Evolutionary conservation across 2,797 vertebrate species (phyloP).

Genomic region (Vultur gryphus): DNA sequence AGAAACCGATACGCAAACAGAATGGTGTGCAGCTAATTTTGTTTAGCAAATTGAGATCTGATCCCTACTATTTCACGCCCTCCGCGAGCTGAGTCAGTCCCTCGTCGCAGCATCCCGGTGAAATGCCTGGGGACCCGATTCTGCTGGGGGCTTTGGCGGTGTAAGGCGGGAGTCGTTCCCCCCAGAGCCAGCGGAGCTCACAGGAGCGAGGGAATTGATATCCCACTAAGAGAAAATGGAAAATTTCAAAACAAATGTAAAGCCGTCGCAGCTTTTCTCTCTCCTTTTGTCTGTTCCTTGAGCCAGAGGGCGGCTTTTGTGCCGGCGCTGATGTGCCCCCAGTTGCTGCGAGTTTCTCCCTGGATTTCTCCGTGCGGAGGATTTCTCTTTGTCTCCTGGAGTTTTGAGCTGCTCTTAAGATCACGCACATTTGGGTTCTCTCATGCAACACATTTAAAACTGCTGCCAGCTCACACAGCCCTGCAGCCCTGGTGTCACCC

Average conservation of each 20-base stretch:
- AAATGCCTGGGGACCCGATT: not conserved
- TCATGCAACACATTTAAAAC: fast-evolving
- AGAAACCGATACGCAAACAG: constrained; percentile 52
- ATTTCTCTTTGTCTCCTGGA: not conserved
- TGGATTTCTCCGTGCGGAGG: not conserved
- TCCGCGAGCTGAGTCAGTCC: not conserved
- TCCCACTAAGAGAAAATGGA: not conserved
- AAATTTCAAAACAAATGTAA: not conserved
- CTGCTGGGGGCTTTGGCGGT: fast-evolving
- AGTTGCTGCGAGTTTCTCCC: not conserved
- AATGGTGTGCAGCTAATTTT: constrained; percentile 61
- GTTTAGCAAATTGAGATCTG: constrained; percentile 59
- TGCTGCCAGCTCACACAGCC: not conserved
- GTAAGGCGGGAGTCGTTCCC: not conserved
- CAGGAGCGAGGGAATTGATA: not conserved
- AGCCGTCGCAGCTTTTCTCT: not conserved
- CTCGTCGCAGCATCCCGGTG: not conserved
- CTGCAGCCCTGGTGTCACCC: not conserved
- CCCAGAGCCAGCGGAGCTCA: not conserved
- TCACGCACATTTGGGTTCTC: fast-evolving
- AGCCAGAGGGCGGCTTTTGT: not conserved
- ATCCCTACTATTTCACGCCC: constrained; percentile 41
- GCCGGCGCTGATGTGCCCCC: not conserved
- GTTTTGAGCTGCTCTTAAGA: not conserved
- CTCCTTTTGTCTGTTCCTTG: not conserved